Percentiles rank a stretch among this genome's conserved stretches.
phyloP scores from a whole-genome alignment of 2,113 vertebrate genomes.

The Trichomycterus rosablanca region DNA sequence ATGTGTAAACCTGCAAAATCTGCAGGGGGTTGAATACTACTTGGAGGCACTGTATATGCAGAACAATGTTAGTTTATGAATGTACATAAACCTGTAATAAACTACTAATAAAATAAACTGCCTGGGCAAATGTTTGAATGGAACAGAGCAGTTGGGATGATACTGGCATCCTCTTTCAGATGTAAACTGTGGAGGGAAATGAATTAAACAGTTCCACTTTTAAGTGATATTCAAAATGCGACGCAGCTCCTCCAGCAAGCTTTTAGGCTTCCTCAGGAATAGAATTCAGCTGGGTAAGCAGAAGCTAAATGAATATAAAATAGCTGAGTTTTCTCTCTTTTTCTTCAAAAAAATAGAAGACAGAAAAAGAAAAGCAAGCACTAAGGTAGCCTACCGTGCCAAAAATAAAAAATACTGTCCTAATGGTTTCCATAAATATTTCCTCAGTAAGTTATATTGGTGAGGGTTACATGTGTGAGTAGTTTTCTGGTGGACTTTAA shows the following conservation, averaged over 20 bases:
- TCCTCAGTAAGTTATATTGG: too few relatives aligned
- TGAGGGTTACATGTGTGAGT: too few relatives aligned
- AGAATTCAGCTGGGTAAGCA: neutral
- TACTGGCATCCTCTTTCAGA: neutral
- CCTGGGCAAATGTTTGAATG: neutral
- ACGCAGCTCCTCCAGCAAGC: neutral
- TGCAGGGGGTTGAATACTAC: too few relatives aligned
- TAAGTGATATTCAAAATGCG: neutral
- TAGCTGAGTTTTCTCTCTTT: neutral
- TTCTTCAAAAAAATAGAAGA: neutral
- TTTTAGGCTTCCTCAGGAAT: constrained; percentile 19
- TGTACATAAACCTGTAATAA: neutral
- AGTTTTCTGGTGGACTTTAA: too few relatives aligned
- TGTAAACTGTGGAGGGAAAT: constrained; percentile 8
- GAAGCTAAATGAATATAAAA: neutral
- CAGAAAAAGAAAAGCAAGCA: neutral
- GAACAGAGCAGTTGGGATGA: neutral
- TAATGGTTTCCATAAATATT: neutral
- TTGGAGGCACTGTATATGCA: too few relatives aligned
- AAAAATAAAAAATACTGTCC: too few relatives aligned
- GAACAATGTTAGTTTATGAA: too few relatives aligned
- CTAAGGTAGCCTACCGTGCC: neutral
- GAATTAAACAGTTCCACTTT: constrained; percentile 20
- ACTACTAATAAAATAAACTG: too few relatives aligned
- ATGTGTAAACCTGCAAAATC: too few relatives aligned